These are phyloP conservation scores for Sebastes paucispinis DNA, from an alignment of 2,797 vertebrate genomes.

Conservation along the genomic window DNA sequence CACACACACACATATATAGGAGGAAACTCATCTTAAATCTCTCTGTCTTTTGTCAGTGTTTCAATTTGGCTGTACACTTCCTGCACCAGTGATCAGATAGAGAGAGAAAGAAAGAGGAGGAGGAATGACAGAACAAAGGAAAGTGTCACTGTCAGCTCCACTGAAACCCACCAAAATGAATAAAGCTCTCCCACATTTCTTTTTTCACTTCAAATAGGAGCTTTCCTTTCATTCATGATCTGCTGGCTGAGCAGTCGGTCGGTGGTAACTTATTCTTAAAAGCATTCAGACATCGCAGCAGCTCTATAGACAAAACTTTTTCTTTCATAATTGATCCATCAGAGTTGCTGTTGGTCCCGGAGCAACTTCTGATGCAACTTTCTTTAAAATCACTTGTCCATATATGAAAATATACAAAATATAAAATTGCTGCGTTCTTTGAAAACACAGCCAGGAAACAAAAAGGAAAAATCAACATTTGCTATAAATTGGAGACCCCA, in stretches of 20 bases:
- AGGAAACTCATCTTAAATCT: constrained; percentile 40
- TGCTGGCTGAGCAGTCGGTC: not conserved
- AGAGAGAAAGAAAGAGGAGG: constrained; percentile 18
- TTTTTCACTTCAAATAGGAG: constrained; percentile 8
- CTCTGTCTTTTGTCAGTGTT: constrained; percentile 53
- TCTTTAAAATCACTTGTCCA: not conserved
- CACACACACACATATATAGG: constrained; percentile 13
- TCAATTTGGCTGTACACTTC: constrained; percentile 57
- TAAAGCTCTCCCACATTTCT: constrained; percentile 13
- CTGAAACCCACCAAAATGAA: constrained; percentile 30
- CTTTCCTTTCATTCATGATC: not conserved
- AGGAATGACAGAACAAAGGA: constrained; percentile 43
- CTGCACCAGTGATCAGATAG: constrained; percentile 51
- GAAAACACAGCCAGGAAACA: not conserved
- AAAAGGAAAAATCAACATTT: not conserved
- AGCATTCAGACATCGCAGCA: not conserved
- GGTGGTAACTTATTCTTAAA: not conserved
- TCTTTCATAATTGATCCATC: not conserved
- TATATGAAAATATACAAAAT: not conserved
- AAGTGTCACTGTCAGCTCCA: constrained; percentile 20
- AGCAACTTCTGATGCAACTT: not conserved
- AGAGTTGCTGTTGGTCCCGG: not conserved
- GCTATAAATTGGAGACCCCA: not conserved
- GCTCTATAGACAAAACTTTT: not conserved
- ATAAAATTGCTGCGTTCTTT: not conserved